Evolutionary conservation across 2,888 invertebrate genomes (phyloP).

Genomic region (Apomyelois bistriatella): DNA sequence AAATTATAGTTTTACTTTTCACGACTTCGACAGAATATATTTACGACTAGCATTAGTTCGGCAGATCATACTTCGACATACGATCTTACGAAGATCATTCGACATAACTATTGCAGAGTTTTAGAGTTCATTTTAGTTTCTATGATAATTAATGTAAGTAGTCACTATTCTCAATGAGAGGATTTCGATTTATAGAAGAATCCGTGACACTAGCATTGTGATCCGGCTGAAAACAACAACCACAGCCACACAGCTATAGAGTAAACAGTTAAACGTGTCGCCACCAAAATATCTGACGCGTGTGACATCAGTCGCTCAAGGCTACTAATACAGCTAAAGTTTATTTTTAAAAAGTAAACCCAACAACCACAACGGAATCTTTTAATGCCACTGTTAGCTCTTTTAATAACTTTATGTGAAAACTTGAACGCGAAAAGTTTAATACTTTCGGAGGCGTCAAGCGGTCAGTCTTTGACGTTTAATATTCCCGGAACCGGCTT

Average conservation of each 20-base stretch:
- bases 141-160: too few relatives aligned
- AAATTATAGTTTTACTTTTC: too few relatives aligned
- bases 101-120: too few relatives aligned
- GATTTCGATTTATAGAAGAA: too few relatives aligned
- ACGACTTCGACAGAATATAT: too few relatives aligned
- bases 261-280: neutral
- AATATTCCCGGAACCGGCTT: neutral
- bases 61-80: too few relatives aligned
- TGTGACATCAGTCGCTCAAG: neutral
- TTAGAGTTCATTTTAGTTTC: too few relatives aligned
- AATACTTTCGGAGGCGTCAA: neutral
- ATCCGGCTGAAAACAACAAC: neutral
- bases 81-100: too few relatives aligned
- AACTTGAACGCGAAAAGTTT: neutral
- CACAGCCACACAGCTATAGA: neutral
- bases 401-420: neutral
- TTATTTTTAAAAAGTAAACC: neutral
- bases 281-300: neutral
- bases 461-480: neutral
- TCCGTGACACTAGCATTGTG: neutral
- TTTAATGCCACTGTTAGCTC: neutral
- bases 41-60: too few relatives aligned
- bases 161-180: too few relatives aligned
- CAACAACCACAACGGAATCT: neutral
- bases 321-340: neutral